Base-by-base conservation (phyloP, 2,888 invertebrate genomes). In the Merodon equestris region DNA sequence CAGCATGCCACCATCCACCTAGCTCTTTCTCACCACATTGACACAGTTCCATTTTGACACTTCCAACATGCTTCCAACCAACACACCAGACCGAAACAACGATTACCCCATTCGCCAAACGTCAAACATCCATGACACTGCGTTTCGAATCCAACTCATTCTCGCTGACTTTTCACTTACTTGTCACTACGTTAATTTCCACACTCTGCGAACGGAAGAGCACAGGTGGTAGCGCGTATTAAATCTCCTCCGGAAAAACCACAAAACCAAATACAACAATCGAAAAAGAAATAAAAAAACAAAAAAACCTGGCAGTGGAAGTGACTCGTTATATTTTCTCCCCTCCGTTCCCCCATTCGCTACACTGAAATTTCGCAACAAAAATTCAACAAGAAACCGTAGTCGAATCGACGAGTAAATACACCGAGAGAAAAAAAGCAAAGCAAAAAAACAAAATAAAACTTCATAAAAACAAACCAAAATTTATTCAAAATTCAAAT, bases 101-200 rank as follows among this genome's bases (percentile, higher is more conserved):
- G 3, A 4, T 7, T 27, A 10, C 1, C 9, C 9, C 9, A n/a
- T 50, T 4, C 13, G 48, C 17, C 10, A 27, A 27, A 27, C 27
- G 27, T 27, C 27, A 27, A 27, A 4, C 27, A 7, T 27, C 27
- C 76, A 72, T 54, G 56, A 60, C 72, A 76, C 47, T 42, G 12
- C 60, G 70, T 36, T 47, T 13, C 15, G 45, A 45, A 34, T 17
- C 61, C 34, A 58, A 58, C 36, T 60, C 53, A 10, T 45, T 70
- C 36, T 45, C 47, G 45, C 57, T 56, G 51, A 63, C 17, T 13
- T 48, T 50, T 67, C 38, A 38, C 15, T 60, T 47, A 60, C 13
- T 53, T 58, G 57, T 51, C 71, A 71, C 56, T 71, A 44, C 48
- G 60, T 50, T 66, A 54, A 58, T 56, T 44, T 36, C 15, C 56